Conservation (phyloP, 2,888 invertebrate species). For the Nasonovia ribisnigri region DNA sequence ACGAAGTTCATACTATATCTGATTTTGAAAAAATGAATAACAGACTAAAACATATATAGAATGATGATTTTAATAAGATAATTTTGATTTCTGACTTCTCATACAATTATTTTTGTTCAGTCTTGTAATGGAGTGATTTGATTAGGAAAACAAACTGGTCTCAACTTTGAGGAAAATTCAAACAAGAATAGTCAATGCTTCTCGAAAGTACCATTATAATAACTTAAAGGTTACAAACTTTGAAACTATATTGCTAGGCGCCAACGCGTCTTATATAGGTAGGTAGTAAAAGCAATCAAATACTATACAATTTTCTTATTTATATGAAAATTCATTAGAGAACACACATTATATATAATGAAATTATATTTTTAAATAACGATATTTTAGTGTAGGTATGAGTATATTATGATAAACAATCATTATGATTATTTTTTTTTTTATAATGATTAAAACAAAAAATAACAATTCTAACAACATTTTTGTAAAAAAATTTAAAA, state of each 20-base stretch:
- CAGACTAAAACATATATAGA: not conserved
- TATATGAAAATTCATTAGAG: not conserved
- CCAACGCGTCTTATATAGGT: not conserved
- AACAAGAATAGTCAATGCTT: not conserved
- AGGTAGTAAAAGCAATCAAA: not conserved
- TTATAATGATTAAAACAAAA: no score
- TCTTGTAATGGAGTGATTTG: not conserved
- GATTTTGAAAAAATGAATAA: not conserved
- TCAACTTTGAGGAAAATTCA: not conserved
- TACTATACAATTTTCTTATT: not conserved
- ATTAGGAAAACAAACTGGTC: not conserved
- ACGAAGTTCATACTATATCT: not conserved
- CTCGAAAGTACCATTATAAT: not conserved
- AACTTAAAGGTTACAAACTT: not conserved
- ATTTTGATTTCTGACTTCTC: not conserved
- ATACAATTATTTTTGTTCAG: not conserved
- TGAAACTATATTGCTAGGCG: not conserved
- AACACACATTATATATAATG: not conserved
- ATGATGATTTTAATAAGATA: not conserved
- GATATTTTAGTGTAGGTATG: not conserved
- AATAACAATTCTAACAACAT: no score
- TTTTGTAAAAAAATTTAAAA: no score
- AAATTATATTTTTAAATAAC: not conserved
- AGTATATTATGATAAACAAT: not conserved
- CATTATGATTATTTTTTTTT: no score